phyloP scores from a whole-genome alignment of 2,113 vertebrate species.

The Podiceps cristatus region DNA sequence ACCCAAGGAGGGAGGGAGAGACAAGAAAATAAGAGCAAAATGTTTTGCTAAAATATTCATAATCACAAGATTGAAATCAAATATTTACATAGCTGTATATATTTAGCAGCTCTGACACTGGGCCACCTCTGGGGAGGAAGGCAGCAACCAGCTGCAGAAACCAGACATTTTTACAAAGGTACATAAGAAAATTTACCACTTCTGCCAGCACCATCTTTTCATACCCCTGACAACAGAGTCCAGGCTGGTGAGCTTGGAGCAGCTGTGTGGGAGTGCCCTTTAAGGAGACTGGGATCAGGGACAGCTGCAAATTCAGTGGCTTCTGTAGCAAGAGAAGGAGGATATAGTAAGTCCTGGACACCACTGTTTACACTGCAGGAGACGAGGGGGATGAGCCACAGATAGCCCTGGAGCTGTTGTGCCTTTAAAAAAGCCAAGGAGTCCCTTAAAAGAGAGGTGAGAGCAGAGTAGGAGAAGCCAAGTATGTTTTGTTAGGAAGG shows the following conservation, averaged over 20 bases:
- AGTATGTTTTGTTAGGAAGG: neutral
- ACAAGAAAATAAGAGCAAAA: constrained; percentile 53
- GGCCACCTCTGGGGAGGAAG: neutral
- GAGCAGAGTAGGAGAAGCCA: neutral
- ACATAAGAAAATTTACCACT: neutral
- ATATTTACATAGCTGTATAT: constrained; percentile 47
- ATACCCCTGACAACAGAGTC: neutral
- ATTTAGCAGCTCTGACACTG: constrained; percentile 37
- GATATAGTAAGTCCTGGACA: neutral
- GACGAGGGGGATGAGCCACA: neutral
- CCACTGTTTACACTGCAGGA: neutral
- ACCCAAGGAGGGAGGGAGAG: neutral
- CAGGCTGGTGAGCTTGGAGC: neutral
- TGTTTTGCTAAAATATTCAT: constrained; percentile 70
- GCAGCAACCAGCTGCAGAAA: neutral
- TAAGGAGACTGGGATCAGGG: neutral
- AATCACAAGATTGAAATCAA: constrained; percentile 53
- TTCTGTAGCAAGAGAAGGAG: neutral
- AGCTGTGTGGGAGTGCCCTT: neutral
- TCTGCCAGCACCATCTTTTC: neutral
- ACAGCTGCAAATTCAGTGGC: neutral
- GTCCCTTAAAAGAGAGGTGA: neutral
- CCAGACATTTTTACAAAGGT: neutral
- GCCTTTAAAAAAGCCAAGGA: neutral
- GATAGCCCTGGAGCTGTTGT: neutral